A percentile compares a stretch with the other conserved stretches of the same genome.
Evolutionary conservation across 2,113 vertebrate species (phyloP).

Genomic region (Morone saxatilis): DNA sequence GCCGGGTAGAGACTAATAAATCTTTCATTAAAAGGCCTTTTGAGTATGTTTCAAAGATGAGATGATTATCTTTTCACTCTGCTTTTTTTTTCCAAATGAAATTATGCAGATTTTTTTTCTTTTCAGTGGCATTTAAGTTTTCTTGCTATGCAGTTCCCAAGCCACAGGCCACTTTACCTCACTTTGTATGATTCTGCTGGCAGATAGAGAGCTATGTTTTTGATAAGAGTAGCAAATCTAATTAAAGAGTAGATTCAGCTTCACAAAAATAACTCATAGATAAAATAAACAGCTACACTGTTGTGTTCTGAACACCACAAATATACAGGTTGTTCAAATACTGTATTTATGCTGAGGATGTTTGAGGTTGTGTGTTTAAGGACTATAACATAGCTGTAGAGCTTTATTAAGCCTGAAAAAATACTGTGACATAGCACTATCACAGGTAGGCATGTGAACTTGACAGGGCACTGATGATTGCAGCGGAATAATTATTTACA

Average conservation of each 20-base stretch:
- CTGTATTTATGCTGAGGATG: neutral
- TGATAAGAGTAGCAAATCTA: neutral
- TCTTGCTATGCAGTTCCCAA: slow-evolving; percentile 14
- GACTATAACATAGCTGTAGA: neutral
- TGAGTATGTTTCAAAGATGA: slow-evolving; percentile 63
- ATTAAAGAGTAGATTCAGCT: neutral
- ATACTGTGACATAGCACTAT: neutral
- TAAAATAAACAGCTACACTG: neutral
- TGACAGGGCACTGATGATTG: neutral
- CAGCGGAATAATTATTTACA: neutral
- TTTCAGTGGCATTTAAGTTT: slow-evolving; percentile 48
- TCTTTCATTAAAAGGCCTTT: slow-evolving; percentile 71
- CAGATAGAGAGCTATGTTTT: slow-evolving; percentile 9
- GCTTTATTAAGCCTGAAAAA: neutral
- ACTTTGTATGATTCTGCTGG: neutral
- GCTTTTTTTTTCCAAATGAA: slow-evolving; percentile 17
- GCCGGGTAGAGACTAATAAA: slow-evolving; percentile 60
- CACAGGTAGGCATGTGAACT: neutral
- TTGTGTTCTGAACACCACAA: neutral
- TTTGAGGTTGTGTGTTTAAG: neutral
- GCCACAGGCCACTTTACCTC: slow-evolving; percentile 26
- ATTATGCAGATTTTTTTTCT: slow-evolving; percentile 20
- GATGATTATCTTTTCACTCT: slow-evolving; percentile 57
- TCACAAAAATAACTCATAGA: neutral
- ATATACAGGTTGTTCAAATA: slow-evolving; percentile 30